Base-by-base conservation (phyloP, 2,113 vertebrate species). In the Vidua chalybeata region DNA sequence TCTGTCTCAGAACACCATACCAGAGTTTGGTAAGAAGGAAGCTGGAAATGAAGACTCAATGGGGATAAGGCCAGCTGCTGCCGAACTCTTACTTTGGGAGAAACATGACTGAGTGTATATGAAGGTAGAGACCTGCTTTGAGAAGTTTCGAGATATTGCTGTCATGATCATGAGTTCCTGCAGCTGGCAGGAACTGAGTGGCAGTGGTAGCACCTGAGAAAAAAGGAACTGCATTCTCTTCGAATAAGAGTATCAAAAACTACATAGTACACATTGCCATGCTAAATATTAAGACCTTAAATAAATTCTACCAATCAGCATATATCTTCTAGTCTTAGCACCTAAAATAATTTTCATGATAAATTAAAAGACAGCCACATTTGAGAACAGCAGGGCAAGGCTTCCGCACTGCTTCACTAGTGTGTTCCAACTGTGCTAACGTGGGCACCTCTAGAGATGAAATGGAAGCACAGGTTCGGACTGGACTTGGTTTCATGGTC, bases 41-140 rank as follows among this genome's bases (percentile, higher is more conserved):
- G 8, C 14, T 71, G 43, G 39, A 52, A 77, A n/a, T 66, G 16
- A 84, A 31, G 17, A 49, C 64, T 72, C 45, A 71, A 3, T 3
- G 15, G 6, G 28, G 1, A 2, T 26, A 63, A 68, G 10, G 45
- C 20, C 26, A 76, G 9, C 58, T 76, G 30, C 33, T 51, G 30
- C 28, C 21, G 4, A 55, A 63, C 28, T 45, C 28, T 31, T 59
- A 41, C 28, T 27, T 2, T 49, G 9, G 12, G 21, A 51, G 21
- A 62, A 87, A 84, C 0, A 0, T 23, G 48, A 64, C 13, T 24
- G 62, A 56, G 9, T 33, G 9, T 33, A 39, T 5, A 48, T 17
- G 15, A 55, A 86, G 27, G 22, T 8, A 7, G 12, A n/a, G 11
- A n/a, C 10, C 13, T 24, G 19, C 58, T 67, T 37, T 59, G 17